Evolutionary conservation across 2,888 invertebrate genomes (phyloP).

Genomic region (Cryptosula pallasiana): DNA sequence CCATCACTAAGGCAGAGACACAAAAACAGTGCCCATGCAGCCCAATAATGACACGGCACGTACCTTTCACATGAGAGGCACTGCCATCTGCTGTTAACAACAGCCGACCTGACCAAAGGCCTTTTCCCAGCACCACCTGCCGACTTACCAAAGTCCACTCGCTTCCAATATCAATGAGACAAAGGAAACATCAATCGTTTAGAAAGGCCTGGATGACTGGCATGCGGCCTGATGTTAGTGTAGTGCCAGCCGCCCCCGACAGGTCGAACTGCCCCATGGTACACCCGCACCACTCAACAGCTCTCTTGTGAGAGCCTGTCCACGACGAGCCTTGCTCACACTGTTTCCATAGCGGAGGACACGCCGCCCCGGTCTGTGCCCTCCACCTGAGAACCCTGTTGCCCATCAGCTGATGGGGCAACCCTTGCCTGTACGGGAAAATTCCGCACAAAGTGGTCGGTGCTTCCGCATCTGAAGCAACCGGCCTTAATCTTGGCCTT

Average conservation of each 20-base stretch:
- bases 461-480: too few relatives aligned
- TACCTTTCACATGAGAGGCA: too few relatives aligned
- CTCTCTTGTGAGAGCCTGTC: not conserved
- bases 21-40: too few relatives aligned
- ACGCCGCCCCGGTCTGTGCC: too few relatives aligned
- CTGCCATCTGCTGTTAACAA: not conserved
- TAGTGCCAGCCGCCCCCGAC: not conserved
- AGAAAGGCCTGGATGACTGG: conserved; percentile 14
- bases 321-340: not conserved
- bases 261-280: not conserved
- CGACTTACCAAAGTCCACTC: conserved; percentile 9
- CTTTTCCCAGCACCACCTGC: not conserved
- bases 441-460: too few relatives aligned
- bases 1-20: too few relatives aligned
- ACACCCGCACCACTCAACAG: not conserved
- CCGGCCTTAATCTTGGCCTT: not conserved
- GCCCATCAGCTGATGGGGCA: too few relatives aligned
- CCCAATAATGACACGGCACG: too few relatives aligned
- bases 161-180: not conserved
- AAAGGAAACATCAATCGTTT: not conserved
- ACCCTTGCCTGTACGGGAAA: too few relatives aligned
- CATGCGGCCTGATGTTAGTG: not conserved
- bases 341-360: not conserved
- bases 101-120: not conserved
- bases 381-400: too few relatives aligned